phyloP scores from a whole-genome alignment of 2,888 invertebrate species.

The Tolmerus cingulatus region DNA sequence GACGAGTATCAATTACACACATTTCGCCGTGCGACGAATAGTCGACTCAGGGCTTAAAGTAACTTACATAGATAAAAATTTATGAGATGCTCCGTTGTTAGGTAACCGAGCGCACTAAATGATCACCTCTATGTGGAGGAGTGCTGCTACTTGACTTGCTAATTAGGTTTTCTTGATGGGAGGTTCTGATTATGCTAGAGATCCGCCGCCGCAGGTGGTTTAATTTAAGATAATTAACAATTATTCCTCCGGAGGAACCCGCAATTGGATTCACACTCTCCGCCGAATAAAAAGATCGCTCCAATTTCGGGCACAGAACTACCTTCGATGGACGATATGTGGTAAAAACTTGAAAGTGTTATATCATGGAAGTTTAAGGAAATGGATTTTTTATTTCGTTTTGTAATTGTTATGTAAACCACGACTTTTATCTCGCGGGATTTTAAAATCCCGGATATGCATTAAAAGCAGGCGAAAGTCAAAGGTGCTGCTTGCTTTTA shows the following conservation, averaged over 20 bases:
- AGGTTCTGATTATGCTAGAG: background rate
- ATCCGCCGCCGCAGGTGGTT: background rate
- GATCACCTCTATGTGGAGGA: background rate
- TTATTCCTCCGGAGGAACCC: background rate
- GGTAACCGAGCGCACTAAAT: constrained; percentile 1
- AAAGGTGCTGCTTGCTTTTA: background rate
- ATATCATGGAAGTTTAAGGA: background rate
- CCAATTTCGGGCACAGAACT: background rate
- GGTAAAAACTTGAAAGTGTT: background rate
- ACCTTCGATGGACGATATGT: background rate
- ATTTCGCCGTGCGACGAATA: background rate
- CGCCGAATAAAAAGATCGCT: background rate
- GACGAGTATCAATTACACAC: constrained; percentile 12
- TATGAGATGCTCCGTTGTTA: background rate
- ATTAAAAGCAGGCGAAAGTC: background rate
- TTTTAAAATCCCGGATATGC: background rate
- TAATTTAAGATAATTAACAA: background rate
- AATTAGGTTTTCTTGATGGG: constrained; percentile 21
- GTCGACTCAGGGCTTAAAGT: background rate
- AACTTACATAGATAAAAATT: background rate
- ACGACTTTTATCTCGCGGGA: background rate
- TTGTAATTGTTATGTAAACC: background rate
- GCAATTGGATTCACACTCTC: background rate
- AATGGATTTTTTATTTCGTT: background rate
- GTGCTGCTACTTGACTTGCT: constrained; percentile 26